Percentiles rank a stretch among this genome's conserved stretches.
phyloP scores from a whole-genome alignment of 2,113 vertebrate species.

The Pardalotus punctatus region DNA sequence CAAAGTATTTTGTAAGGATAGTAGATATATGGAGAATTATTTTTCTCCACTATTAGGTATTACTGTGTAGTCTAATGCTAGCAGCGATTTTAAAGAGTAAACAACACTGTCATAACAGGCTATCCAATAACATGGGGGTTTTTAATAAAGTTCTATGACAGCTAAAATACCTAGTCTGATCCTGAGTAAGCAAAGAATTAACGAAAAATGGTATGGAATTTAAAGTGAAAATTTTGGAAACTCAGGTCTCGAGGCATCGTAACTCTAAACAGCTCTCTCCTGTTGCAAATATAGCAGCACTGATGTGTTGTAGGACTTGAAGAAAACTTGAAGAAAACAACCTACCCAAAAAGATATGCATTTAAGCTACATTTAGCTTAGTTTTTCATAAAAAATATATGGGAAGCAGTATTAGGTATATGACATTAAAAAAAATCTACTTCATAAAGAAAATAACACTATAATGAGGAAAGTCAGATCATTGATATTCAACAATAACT shows the following conservation, averaged over 20 bases:
- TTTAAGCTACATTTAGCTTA: neutral
- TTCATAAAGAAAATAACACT: neutral
- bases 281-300: neutral
- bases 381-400: too few species aligned
- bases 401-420: neutral
- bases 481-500: neutral
- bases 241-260: fast-evolving
- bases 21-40: neutral
- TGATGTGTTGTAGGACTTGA: neutral
- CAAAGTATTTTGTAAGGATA: too few species aligned
- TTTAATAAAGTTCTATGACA: neutral
- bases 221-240: neutral
- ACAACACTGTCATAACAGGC: neutral
- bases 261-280: neutral
- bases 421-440: neutral
- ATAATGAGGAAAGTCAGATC: neutral
- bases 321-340: neutral
- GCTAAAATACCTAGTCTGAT: neutral
- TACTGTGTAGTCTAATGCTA: neutral
- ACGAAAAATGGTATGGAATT: neutral
- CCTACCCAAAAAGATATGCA: neutral
- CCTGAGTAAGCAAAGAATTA: neutral
- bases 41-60: neutral
- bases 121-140: neutral
- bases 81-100: neutral